Evolutionary conservation across 2,797 vertebrate genomes (phyloP).

Genomic region (Urophycis tenuis): DNA sequence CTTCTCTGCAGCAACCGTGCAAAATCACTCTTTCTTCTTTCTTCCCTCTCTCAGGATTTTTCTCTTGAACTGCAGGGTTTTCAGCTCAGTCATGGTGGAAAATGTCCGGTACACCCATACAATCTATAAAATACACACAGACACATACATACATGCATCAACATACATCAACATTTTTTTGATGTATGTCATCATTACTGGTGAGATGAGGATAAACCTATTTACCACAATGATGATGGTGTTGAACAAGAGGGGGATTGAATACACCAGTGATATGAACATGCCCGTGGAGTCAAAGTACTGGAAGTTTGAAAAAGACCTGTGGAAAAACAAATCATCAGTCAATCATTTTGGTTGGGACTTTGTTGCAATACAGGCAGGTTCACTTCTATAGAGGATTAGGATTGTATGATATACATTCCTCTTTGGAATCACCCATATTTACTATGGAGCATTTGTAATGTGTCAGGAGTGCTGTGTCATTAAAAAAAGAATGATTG

Average conservation of each 20-base stretch:
- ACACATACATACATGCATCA: background rate
- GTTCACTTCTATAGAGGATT: background rate
- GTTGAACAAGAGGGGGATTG: conserved; percentile 83
- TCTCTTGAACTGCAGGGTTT: conserved; percentile 75
- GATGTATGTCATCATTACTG: background rate
- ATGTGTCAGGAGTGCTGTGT: background rate
- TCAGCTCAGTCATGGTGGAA: conserved; percentile 85
- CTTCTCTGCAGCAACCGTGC: conserved; percentile 23
- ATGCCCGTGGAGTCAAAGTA: conserved; percentile 96
- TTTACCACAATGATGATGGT: conserved; percentile 88
- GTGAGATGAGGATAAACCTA: background rate
- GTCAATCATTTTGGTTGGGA: background rate
- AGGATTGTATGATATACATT: background rate
- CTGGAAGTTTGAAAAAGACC: conserved; percentile 86
- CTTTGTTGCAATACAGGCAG: background rate
- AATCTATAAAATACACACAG: conserved; percentile 62
- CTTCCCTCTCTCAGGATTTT: conserved; percentile 68
- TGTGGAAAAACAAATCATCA: conserved; percentile 47
- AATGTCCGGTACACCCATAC: conserved; percentile 87
- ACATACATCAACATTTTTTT: background rate
- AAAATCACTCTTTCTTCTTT: conserved; percentile 63
- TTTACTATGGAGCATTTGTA: background rate
- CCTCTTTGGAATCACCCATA: background rate
- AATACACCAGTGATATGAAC: conserved; percentile 93
- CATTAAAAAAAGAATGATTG: too few relatives aligned